Base-by-base conservation (phyloP, 2,888 invertebrate species). In the Eledona agricola region DNA sequence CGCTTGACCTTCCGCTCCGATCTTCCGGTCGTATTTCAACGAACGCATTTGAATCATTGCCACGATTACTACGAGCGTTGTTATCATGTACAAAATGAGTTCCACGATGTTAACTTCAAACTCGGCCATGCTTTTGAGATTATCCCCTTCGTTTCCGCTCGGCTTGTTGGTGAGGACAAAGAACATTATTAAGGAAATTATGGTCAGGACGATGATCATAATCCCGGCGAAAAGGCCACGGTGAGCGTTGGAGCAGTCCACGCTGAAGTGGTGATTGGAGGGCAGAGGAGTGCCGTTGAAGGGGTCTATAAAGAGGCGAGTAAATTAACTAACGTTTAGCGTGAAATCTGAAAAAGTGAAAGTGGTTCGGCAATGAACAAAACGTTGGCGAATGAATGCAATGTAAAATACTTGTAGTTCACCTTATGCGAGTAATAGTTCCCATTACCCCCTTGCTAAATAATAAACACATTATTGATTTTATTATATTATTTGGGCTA, bases 61-160 rank as follows among this genome's bases (percentile, higher is more conserved):
- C 42, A 93, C 83, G 35, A 94, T 78, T 6, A 93, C 92, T 0
- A 94, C 93, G 31, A 93, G 75, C 0, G 91, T 90, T 2, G 93
- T 90, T 77, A 92, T 86, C 4, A 89, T 86, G 72, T 96, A 95
- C 13, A 96, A 80, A 1, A 87, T 85, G 58, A 95, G 78, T 72
- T 96, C 96, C 68, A 93, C 92, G 35, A 94, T 85, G 70, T 95
- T 93, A 25, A 93, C 92, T 72, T 93, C 92, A 34, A 93, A 87
- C 2, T 94, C 89, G 0, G 94, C 93, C 60, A 93, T 78, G 16
- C 87, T 57, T 29, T 47, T 58, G 26, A 50, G 51, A 5, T 47
- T 49, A 12, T 56, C 50, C 9, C 65, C 69, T 43, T 65, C 66
- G 17, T 63, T 60, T 10, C 65, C 66, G 2, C 61, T 64, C 9